A percentile compares a stretch with the other conserved stretches of the same genome.
Evolutionary conservation across 2,113 vertebrate genomes (phyloP).

Genomic region (Quiscalus mexicanus): DNA sequence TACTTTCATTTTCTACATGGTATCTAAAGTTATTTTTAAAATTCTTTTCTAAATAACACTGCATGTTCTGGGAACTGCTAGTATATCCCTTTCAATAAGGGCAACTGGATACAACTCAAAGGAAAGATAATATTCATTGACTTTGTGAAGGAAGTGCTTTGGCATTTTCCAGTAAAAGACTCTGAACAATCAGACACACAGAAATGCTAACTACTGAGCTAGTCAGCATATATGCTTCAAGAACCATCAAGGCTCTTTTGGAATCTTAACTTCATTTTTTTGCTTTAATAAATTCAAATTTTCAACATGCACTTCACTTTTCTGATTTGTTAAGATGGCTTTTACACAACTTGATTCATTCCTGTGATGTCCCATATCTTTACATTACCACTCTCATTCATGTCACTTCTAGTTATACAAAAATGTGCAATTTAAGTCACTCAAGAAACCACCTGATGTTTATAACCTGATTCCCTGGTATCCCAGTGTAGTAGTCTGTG

Average conservation of each 20-base stretch:
- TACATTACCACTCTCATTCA: background rate
- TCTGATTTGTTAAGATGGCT: background rate
- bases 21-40: background rate
- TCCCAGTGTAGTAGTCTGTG: fast-evolving
- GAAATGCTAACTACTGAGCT: background rate
- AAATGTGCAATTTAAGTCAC: background rate
- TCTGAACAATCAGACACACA: background rate
- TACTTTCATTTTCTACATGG: background rate
- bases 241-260: background rate
- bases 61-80: background rate
- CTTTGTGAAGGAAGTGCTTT: background rate
- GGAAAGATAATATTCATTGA: background rate
- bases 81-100: background rate
- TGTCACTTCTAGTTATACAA: background rate
- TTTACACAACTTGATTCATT: background rate
- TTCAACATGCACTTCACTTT: background rate
- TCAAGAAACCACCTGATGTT: background rate
- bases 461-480: background rate
- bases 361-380: background rate
- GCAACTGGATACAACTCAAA: background rate
- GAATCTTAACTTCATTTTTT: background rate
- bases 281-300: background rate
- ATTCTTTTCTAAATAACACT: background rate
- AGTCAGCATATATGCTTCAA: background rate
- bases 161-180: background rate